Evolutionary conservation across 2,113 vertebrate genomes (phyloP).

Genomic region (Hepsetus odoe): DNA sequence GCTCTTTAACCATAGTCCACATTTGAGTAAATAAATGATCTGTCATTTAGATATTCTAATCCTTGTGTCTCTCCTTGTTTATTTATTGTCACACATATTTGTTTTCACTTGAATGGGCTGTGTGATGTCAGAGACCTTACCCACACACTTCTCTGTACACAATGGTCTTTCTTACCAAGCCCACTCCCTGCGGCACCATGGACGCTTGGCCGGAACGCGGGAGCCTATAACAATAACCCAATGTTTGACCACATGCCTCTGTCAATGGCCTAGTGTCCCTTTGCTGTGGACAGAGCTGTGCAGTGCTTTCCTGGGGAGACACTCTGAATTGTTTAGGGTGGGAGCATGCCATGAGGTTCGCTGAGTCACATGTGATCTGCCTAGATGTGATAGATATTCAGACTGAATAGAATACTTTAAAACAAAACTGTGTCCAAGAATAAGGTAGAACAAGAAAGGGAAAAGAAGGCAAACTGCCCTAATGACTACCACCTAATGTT

Average conservation of each 20-base stretch:
- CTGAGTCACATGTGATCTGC: slow-evolving; percentile 22
- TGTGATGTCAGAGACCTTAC: slow-evolving; percentile 62
- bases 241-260: slow-evolving; percentile 37
- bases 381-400: neutral
- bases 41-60: neutral
- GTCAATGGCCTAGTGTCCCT: slow-evolving; percentile 48
- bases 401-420: neutral
- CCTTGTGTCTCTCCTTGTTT: neutral
- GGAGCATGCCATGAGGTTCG: neutral
- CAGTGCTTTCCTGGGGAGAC: slow-evolving; percentile 20
- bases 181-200: slow-evolving; percentile 37
- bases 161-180: slow-evolving; percentile 55
- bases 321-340: slow-evolving; percentile 26
- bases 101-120: slow-evolving; percentile 44
- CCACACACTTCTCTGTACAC: slow-evolving; percentile 48
- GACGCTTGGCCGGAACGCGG: slow-evolving; percentile 50
- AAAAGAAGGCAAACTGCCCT: too few relatives aligned
- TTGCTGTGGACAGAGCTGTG: slow-evolving; percentile 29
- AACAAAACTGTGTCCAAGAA: too few relatives aligned
- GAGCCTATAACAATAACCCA: slow-evolving; percentile 51
- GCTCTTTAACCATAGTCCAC: too few relatives aligned
- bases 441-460: too few relatives aligned
- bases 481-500: too few relatives aligned
- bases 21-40: neutral
- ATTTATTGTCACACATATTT: slow-evolving; percentile 24